phyloP scores from a whole-genome alignment of 2,888 invertebrate species.

The Argyra leucocephala region DNA sequence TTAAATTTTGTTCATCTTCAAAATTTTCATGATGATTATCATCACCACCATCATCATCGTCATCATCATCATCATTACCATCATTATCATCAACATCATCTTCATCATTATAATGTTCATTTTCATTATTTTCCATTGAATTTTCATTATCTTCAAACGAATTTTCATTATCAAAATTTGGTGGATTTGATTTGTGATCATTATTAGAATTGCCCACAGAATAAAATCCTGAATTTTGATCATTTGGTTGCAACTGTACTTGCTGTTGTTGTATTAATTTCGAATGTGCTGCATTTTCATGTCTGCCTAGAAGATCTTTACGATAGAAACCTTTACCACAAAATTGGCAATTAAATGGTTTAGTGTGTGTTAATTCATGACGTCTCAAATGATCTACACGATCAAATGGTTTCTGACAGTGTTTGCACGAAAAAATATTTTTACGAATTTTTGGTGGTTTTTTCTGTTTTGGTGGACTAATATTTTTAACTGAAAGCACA shows the following conservation, averaged over 20 bases:
- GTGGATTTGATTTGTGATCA: neutral
- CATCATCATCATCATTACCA: neutral
- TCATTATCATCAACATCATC: neutral
- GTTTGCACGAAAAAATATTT: neutral
- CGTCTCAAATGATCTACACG: constrained; percentile 49
- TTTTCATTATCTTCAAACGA: neutral
- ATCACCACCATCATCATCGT: neutral
- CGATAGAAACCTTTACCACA: constrained; percentile 51
- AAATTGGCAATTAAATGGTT: constrained; percentile 54
- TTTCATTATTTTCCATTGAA: neutral
- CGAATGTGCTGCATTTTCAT: neutral
- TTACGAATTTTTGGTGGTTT: neutral
- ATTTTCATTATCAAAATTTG: neutral
- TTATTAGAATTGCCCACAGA: no score
- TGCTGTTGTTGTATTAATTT: neutral
- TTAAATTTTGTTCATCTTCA: neutral
- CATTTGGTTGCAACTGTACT: neutral
- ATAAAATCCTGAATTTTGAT: neutral
- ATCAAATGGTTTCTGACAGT: neutral
- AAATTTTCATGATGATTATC: neutral
- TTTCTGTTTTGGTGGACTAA: neutral
- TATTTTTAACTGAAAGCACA: neutral
- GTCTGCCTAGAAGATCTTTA: neutral
- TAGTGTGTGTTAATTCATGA: constrained; percentile 51
- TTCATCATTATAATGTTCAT: neutral